Evolutionary conservation across 2,888 invertebrate species (phyloP), one percentile per base, ranked within the genome.

Genomic region (Parapristionchus giblindavisi): DNA sequence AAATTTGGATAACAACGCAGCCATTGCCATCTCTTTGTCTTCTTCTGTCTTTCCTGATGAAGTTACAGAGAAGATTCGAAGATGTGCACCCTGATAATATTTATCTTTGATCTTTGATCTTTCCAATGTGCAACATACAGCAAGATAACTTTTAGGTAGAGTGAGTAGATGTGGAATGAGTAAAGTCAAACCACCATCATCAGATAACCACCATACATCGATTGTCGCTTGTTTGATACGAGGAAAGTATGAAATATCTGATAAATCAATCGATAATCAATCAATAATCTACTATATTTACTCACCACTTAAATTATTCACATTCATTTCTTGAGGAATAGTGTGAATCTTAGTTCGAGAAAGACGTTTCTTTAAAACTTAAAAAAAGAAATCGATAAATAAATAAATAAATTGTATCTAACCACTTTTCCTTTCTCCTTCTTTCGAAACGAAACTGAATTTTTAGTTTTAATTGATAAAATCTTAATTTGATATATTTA

Each of bases 141-240:
- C 68, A 27, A 79, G 63, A 58, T 77, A 79, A 27, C 71, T 71
- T 43, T 68, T 61, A 5, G 43, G 48, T 14, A 72, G 51, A 14
- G 79, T 77, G 60, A 78, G 71, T 36, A 79, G 40, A 43, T 79
- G 78, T 2, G 79, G 75, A 54, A 79, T 32, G 51, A 79, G 72
- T 21, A 79, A 63, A 0, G 78, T 74, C 40, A 79, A 51, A 66
- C 79, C 80, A 11, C 80, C 96, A 87, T 96, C 96, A 87, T 96
- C 96, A 87, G 95, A 96, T 0, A 96, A 90, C 96, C 96, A 96
- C 95, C 95, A 96, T 17, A 96, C 96, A 89, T 96, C 96, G 81
- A 96, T 65, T 40, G 40, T 56, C 24, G 38, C 77, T 21, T 43
- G 75, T 54, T 75, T 74, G n/a, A 75, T 21, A 21, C 60, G 32